A percentile compares a stretch with the other conserved stretches of the same genome.
Evolutionary conservation across 2,888 invertebrate species (phyloP).

Genomic region (Lasioglossum lativentre): DNA sequence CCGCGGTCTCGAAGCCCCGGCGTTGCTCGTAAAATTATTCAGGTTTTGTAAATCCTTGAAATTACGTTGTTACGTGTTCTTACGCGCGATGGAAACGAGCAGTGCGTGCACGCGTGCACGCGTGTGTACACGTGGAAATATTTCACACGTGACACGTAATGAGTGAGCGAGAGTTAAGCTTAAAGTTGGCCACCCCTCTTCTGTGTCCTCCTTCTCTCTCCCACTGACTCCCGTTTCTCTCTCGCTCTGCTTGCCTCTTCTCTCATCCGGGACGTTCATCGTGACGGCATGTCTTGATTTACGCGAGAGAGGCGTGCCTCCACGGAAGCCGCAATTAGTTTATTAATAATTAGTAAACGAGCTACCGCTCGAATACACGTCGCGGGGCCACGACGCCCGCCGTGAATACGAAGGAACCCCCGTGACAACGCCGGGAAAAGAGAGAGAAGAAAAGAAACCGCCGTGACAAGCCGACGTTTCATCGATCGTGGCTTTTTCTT

Average conservation of each 20-base stretch:
- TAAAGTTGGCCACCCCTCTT: slow-evolving; percentile 48
- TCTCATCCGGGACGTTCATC: slow-evolving; percentile 53
- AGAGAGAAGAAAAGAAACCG: neutral
- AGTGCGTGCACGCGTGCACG: slow-evolving; percentile 21
- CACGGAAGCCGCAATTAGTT: slow-evolving; percentile 84
- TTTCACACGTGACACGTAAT: slow-evolving; percentile 71
- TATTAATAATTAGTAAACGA: slow-evolving; percentile 84
- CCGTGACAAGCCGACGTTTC: neutral
- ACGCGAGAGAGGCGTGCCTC: slow-evolving; percentile 81
- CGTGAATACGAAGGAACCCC: slow-evolving; percentile 36
- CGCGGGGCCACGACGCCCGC: slow-evolving; percentile 55
- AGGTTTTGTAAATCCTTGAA: slow-evolving; percentile 60
- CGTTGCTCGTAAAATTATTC: slow-evolving; percentile 54
- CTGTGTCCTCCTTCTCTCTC: neutral
- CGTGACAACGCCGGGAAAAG: slow-evolving; percentile 15
- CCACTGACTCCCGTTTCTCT: neutral
- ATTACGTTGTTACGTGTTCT: slow-evolving; percentile 63
- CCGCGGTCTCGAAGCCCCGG: neutral
- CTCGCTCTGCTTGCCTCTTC: neutral
- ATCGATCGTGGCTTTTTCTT: neutral
- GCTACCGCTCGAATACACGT: slow-evolving; percentile 66
- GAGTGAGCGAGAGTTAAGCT: slow-evolving; percentile 70
- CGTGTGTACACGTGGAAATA: slow-evolving; percentile 55
- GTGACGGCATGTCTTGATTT: slow-evolving; percentile 82
- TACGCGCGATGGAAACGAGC: slow-evolving; percentile 31